Base-by-base conservation (phyloP, 2,113 vertebrate genomes). In the Eleginops maclovinus region DNA sequence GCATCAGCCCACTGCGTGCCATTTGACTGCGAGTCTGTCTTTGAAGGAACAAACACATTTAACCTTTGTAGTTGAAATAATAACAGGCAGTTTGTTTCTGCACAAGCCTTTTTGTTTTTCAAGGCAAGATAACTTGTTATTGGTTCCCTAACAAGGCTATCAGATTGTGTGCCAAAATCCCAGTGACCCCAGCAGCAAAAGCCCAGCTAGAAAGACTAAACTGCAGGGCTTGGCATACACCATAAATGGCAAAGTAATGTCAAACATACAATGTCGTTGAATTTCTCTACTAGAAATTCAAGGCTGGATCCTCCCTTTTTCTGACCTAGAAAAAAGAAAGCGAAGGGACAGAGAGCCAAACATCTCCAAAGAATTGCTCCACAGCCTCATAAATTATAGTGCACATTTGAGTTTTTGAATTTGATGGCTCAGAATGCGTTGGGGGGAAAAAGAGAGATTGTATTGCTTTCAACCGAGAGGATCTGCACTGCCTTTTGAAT, bases 401-500 rank as follows among this genome's bases (percentile, higher is more conserved):
- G 85, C 78, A 79, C 84, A 73, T 90, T 86, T 83, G 68, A 84
- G 83, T 85, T 87, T 92, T 88, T 88, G 81, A 86, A 87, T 89
- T 87, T 93, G 81, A 89, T 88, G 75, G 78, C 77, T 89, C 79
- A 54, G 79, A 91, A 91, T 89, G 77, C 88, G 67, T 82, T 75
- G 69, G 59, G 59, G 41, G 65, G 31, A 67, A 86, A 84, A 85
- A 85, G 80, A 80, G 87, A 84, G 85, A 93, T 90, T 88, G 91
- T 89, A 87, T 90, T 90, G 88, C 92, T 93, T 94, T 94, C 87
- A 92, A 89, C 85, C 75, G 26, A 87, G 83, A 81, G 84, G 80
- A 89, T 93, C 83, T 81, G 88, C 81, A 65, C 55, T 86, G 89
- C 88, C 86, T 92, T 94, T 93, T 94, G 91, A 94, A 93, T 91